phyloP scores from a whole-genome alignment of 2,113 vertebrate genomes.

The Pavo muticus region DNA sequence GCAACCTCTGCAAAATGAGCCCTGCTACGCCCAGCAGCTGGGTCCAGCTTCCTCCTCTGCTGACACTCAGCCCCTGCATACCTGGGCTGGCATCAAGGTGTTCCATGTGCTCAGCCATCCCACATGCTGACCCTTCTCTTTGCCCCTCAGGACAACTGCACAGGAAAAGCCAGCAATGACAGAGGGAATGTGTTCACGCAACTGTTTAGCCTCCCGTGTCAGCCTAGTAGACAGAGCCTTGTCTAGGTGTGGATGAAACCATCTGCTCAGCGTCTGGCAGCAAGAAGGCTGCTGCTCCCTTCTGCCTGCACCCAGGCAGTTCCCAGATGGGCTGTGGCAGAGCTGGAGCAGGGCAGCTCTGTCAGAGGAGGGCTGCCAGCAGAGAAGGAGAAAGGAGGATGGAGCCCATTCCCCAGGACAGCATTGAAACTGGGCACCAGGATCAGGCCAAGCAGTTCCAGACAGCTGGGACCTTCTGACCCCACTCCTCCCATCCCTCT shows the following conservation, averaged over 20 bases:
- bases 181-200: not conserved
- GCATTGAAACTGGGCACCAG: not conserved
- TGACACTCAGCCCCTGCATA: fast-evolving
- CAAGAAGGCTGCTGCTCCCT: not conserved
- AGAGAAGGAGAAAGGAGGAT: not conserved
- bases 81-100: not conserved
- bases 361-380: not conserved
- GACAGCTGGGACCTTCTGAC: not conserved
- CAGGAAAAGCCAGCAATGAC: not conserved
- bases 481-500: not conserved
- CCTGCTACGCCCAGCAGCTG: not conserved
- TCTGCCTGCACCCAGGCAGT: not conserved
- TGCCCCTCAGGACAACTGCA: not conserved
- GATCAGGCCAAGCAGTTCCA: not conserved
- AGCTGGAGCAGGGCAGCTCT: not conserved
- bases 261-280: constrained; percentile 59
- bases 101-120: not conserved
- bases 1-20: not conserved
- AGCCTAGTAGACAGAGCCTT: not conserved
- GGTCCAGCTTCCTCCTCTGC: not conserved
- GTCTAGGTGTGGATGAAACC: constrained; percentile 11
- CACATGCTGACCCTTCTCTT: not conserved
- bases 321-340: not conserved
- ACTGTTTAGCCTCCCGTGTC: not conserved
- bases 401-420: not conserved